Evolutionary conservation across 2,888 invertebrate genomes (phyloP).

Genomic region (Schizotus pectinicornis): DNA sequence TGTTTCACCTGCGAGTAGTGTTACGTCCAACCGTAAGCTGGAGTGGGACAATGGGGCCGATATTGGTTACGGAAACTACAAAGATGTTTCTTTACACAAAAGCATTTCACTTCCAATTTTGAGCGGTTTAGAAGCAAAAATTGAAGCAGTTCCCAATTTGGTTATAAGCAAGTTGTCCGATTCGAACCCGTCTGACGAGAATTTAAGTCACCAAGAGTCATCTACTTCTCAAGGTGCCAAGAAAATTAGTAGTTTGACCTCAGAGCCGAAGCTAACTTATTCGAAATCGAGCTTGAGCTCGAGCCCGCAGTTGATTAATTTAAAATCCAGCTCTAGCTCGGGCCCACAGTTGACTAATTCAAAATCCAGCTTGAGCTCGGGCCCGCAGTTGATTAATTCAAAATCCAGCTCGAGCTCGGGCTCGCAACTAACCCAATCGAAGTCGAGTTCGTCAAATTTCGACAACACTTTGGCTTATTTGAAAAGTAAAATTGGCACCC

Average conservation of each 20-base stretch:
- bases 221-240: too few species aligned
- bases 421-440: too few species aligned
- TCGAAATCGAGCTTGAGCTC: too few species aligned
- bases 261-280: constrained; percentile 2
- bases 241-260: constrained; percentile 14
- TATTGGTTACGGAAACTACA: constrained; percentile 70
- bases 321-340: constrained; percentile 1
- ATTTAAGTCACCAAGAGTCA: too few species aligned
- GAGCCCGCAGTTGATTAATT: too few species aligned
- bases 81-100: constrained; percentile 54
- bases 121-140: constrained; percentile 7
- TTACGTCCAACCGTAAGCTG: constrained; percentile 74
- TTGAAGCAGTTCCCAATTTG: background rate
- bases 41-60: constrained; percentile 91
- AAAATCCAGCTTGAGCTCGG: too few species aligned
- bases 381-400: too few species aligned
- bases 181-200: too few species aligned
- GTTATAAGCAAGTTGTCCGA: too few species aligned
- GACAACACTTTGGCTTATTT: constrained; percentile 35
- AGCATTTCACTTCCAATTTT: constrained; percentile 52
- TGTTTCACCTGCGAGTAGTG: constrained; percentile 75
- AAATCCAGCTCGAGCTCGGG: background rate
- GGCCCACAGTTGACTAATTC: background rate
- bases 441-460: constrained; percentile 18
- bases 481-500: constrained; percentile 54